These are phyloP conservation scores for Drosophila oshimai DNA, from an alignment of 1,140 invertebrate genomes.

Conservation along the genomic window DNA sequence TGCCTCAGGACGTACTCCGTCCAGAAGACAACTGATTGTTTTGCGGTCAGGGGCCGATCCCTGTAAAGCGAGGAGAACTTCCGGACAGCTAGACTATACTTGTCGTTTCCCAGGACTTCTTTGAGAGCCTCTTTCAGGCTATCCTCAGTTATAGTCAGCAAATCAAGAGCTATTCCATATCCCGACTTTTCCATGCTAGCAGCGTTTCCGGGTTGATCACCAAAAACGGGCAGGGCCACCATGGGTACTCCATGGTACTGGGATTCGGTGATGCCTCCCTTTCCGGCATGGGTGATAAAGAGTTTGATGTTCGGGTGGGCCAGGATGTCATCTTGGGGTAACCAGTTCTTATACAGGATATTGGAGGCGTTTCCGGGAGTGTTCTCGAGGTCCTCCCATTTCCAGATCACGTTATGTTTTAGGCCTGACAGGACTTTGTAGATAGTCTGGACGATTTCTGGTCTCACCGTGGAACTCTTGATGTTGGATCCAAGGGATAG, in stretches of 20 bases:
- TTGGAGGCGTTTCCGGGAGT: constrained; percentile 85
- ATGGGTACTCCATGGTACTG: constrained; percentile 88
- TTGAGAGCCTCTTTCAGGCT: constrained; percentile 41
- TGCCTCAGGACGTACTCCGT: constrained; percentile 83
- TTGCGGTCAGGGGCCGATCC: constrained; percentile 70
- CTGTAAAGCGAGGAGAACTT: constrained; percentile 60
- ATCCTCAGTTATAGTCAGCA: constrained; percentile 77
- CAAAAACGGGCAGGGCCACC: constrained; percentile 87
- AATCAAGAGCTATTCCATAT: constrained; percentile 82
- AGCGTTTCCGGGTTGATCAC: constrained; percentile 85
- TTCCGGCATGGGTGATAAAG: constrained; percentile 89
- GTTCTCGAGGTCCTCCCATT: constrained; percentile 84
- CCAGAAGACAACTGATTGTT: constrained; percentile 83
- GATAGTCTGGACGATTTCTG: constrained; percentile 81
- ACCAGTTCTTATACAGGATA: constrained; percentile 86
- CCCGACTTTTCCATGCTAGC: constrained; percentile 82
- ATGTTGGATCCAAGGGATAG: constrained; percentile 86
- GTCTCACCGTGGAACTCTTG: constrained; percentile 79
- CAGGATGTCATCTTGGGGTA: constrained; percentile 88
- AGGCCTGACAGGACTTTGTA: constrained; percentile 83
- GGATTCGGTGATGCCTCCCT: constrained; percentile 88
- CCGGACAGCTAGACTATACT: constrained; percentile 43
- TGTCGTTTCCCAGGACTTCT: constrained; percentile 58
- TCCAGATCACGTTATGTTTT: constrained; percentile 85
- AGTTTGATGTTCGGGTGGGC: constrained; percentile 87